These are phyloP conservation scores for Bombus difficillimus DNA, from an alignment of 1,140 invertebrate genomes.

Conservation along the genomic window DNA sequence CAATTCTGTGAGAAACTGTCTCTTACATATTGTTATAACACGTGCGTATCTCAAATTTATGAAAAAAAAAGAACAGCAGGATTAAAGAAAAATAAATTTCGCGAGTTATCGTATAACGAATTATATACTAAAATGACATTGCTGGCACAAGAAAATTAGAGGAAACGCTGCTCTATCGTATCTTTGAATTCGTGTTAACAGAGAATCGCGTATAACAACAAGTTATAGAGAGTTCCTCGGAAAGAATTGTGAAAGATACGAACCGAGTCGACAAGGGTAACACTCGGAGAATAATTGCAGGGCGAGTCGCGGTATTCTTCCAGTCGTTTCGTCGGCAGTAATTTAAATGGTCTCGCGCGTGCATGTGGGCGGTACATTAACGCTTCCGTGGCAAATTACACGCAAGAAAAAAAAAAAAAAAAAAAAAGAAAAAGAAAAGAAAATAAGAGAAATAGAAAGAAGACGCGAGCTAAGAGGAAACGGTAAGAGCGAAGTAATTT, in stretches of 20 bases:
- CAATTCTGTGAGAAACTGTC: neutral
- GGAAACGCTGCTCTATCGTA: neutral
- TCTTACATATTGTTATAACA: too few species aligned
- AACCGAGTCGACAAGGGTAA: neutral
- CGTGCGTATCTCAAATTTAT: neutral
- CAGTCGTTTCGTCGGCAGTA: slow-evolving; percentile 35
- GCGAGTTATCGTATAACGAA: too few species aligned
- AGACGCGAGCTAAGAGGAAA: neutral
- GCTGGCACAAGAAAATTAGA: neutral
- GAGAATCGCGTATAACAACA: neutral
- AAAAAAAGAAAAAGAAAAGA: neutral
- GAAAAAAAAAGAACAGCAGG: too few species aligned
- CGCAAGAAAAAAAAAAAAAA: neutral
- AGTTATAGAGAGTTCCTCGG: neutral
- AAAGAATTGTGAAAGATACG: neutral
- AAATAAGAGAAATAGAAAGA: neutral
- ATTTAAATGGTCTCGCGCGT: slow-evolving; percentile 40
- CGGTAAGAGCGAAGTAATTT: slow-evolving; percentile 2
- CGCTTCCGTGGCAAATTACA: slow-evolving; percentile 54
- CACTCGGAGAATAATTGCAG: slow-evolving; percentile 26
- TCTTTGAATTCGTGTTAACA: neutral
- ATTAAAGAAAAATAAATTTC: too few species aligned
- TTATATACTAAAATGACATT: neutral
- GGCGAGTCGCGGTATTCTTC: slow-evolving; percentile 16
- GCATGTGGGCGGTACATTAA: slow-evolving; percentile 44